A percentile compares a stretch with the other conserved stretches of the same genome.
Evolutionary conservation across 2,888 invertebrate species (phyloP).

Genomic region (Euplexia lucipara): DNA sequence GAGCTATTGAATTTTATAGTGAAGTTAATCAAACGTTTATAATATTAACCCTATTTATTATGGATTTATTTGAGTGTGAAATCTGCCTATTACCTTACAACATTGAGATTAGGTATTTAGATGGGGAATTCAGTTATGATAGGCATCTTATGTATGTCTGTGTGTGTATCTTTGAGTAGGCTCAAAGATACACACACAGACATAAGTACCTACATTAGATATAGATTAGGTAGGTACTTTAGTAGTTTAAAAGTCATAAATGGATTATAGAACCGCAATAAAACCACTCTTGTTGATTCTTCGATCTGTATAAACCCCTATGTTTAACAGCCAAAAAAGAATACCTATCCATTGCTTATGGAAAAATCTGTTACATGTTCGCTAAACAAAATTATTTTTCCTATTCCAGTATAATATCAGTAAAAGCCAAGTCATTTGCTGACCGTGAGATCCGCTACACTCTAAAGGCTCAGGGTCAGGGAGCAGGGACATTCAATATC

Average conservation of each 20-base stretch:
- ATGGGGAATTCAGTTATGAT: not conserved
- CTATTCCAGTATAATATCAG: slow-evolving; percentile 96
- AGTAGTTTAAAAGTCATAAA: too few relatives aligned
- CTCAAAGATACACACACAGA: too few relatives aligned
- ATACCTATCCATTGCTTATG: too few relatives aligned
- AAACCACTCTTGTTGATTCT: too few relatives aligned
- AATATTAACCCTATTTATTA: not conserved
- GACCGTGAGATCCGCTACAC: slow-evolving; percentile 99
- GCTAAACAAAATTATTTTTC: slow-evolving; percentile 23
- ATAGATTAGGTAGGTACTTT: too few relatives aligned
- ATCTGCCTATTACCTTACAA: not conserved
- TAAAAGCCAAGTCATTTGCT: slow-evolving; percentile 99
- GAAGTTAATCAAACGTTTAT: slow-evolving; percentile 8
- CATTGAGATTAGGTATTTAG: not conserved
- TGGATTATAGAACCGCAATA: too few relatives aligned
- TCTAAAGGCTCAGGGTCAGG: slow-evolving; percentile 97
- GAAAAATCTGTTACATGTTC: too few relatives aligned
- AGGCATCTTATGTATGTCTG: too few relatives aligned
- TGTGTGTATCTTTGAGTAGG: too few relatives aligned
- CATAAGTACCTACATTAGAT: too few relatives aligned
- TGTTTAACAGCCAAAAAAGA: too few relatives aligned
- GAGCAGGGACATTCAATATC: slow-evolving; percentile 98
- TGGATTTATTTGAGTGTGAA: slow-evolving; percentile 2
- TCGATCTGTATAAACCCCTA: too few relatives aligned
- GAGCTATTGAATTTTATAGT: slow-evolving; percentile 24